A percentile compares a stretch with the other conserved stretches of the same genome.
Conservation (phyloP, 2,888 invertebrate species). For the Ichneumoninae sp. region DNA sequence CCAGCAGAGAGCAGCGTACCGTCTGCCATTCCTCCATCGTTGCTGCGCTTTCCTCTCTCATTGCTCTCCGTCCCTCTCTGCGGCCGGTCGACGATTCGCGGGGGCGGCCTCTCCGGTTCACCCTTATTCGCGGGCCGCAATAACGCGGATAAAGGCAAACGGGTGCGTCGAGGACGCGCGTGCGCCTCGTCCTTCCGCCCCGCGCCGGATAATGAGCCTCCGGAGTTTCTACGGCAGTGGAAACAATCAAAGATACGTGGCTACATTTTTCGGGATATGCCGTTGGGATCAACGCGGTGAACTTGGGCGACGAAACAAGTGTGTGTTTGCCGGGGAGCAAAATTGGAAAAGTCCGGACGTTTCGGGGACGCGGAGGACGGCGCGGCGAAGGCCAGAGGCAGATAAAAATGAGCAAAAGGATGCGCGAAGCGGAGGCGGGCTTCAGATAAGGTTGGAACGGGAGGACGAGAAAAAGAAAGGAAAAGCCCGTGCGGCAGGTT, state of each 20-base stretch:
- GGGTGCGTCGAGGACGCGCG: constrained; percentile 18
- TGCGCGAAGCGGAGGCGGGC: constrained; percentile 52
- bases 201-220: constrained; percentile 80
- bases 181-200: constrained; percentile 68
- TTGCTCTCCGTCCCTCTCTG: constrained; percentile 63
- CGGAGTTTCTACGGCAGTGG: constrained; percentile 76
- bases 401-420: constrained; percentile 63
- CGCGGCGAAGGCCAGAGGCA: constrained; percentile 55
- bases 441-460: constrained; percentile 42
- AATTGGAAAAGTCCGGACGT: constrained; percentile 73
- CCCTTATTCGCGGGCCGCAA: constrained; percentile 46
- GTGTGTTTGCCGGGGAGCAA: constrained; percentile 66
- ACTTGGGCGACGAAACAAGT: constrained; percentile 66
- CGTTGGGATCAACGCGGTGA: background rate
- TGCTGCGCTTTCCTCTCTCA: constrained; percentile 31
- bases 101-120: constrained; percentile 67
- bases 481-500: constrained; percentile 73
- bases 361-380: constrained; percentile 13
- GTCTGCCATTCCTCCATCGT: constrained; percentile 35
- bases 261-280: constrained; percentile 1
- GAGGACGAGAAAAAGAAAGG: constrained; percentile 61
- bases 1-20: constrained; percentile 56
- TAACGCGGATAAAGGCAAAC: constrained; percentile 29
- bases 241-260: constrained; percentile 4
- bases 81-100: constrained; percentile 76